Evolutionary conservation across 2,113 vertebrate species (phyloP), one percentile per base, ranked within the genome.

Genomic region (Rhinogobius similis): DNA sequence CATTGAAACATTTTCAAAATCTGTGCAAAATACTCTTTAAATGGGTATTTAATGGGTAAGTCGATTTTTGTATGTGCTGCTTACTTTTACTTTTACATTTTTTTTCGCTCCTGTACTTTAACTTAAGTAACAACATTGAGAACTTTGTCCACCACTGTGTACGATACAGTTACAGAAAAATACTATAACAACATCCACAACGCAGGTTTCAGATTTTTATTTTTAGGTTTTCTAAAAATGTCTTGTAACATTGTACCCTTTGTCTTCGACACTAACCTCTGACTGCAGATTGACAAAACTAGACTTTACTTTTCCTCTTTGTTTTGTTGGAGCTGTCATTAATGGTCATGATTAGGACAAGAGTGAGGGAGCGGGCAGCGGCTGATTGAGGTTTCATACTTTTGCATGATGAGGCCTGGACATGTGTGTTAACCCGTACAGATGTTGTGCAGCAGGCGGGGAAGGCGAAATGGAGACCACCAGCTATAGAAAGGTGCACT

Each of bases 281-380:
- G 16, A 20, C 14, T 18, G 43, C 16, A 20, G 5, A 27, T 3
- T 56, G 23, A 39, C 24, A 43, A 48, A 58, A 6, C 55, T 62
- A 38, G 63, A 72, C 62, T 68, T 16, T 6, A 73, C 64, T 62
- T 41, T 4, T 39, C 1, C 7, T 41, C 39, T 41, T n/a, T 86
- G 76, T 88, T 85, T 79, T 67, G 62, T 20, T 85, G 78, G 81
- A 88, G 80, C 82, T 88, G 83, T 83, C 86, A 81, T 90, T 87
- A 86, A 87, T 88, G 81, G 91, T 83, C 85, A 89, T 87, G 79
- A 91, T 86, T 89, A 82, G 43, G 68, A 55, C 86, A 76, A 63
- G 73, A 76, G 68, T 86, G 87, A 89, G 81, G 67, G 83, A 68
- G 77, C 36, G 75, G 73, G 61, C 83, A 77, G 71, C 66, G 77